These are phyloP conservation scores for Sarcophaga rosellei DNA, from an alignment of 2,888 invertebrate species.

Conservation along the genomic window DNA sequence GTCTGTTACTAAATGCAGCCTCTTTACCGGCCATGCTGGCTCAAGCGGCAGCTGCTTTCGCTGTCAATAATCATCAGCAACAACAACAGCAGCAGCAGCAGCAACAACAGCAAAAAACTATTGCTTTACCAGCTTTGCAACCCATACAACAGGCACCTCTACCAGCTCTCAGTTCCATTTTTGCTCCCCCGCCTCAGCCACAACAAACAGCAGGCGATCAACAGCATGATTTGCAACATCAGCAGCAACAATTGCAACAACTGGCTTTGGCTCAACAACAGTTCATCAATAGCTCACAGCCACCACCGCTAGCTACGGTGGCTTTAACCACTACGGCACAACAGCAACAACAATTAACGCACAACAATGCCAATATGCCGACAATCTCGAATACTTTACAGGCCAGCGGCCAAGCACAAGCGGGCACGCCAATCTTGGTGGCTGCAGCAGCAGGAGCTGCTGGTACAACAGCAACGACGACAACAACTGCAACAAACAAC, in stretches of 20 bases:
- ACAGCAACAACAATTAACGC: slow-evolving; percentile 64
- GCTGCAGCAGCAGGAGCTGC: slow-evolving; percentile 15
- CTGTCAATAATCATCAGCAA: slow-evolving; percentile 76
- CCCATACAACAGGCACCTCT: slow-evolving; percentile 75
- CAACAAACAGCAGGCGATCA: slow-evolving; percentile 71
- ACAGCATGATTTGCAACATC: slow-evolving; percentile 70
- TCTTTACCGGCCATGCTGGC: slow-evolving; percentile 80
- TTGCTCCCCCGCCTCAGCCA: slow-evolving; percentile 72
- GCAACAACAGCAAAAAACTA: slow-evolving; percentile 71
- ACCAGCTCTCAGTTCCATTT: slow-evolving; percentile 79
- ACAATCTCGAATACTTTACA: slow-evolving; percentile 55
- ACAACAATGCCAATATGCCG: slow-evolving; percentile 68
- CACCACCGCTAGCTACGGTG: slow-evolving; percentile 76
- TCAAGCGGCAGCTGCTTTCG: slow-evolving; percentile 77
- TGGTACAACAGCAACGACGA: slow-evolving; percentile 30
- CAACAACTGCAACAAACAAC: slow-evolving; percentile 48
- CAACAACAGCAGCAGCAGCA: slow-evolving; percentile 74
- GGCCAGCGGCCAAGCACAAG: slow-evolving; percentile 60
- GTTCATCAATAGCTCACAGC: slow-evolving; percentile 76
- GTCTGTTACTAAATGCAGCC: slow-evolving; percentile 78
- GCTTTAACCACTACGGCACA: slow-evolving; percentile 58
- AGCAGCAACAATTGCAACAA: slow-evolving; percentile 71
- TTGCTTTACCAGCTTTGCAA: slow-evolving; percentile 78
- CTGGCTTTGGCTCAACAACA: slow-evolving; percentile 70
- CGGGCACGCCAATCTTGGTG: slow-evolving; percentile 17